Evolutionary conservation across 2,888 invertebrate genomes (phyloP).

Genomic region (Nasonia oneida): DNA sequence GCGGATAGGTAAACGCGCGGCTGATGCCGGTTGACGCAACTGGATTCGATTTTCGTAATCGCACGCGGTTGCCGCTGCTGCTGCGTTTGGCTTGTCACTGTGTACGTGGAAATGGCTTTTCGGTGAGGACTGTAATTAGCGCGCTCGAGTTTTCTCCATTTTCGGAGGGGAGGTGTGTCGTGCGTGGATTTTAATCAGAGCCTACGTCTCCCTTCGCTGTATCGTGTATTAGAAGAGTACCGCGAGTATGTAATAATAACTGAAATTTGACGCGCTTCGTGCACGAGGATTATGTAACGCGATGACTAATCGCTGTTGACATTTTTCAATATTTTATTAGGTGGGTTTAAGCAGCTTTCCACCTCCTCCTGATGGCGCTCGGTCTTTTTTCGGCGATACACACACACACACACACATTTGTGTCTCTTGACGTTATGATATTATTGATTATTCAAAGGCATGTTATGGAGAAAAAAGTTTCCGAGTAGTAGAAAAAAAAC

Average conservation of each 20-base stretch:
- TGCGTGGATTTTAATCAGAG: no score
- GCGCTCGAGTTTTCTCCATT: background rate
- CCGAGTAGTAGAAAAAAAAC: no score
- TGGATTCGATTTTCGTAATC: conserved; percentile 36
- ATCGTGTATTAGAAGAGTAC: no score
- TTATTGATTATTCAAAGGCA: no score
- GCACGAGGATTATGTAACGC: background rate
- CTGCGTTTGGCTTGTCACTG: conserved; percentile 18
- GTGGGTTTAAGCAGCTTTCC: background rate
- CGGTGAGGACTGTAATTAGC: background rate
- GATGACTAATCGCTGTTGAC: background rate
- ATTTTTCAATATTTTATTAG: background rate
- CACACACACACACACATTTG: no score
- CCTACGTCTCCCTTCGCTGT: no score
- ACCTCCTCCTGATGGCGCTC: no score
- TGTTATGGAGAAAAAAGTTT: no score
- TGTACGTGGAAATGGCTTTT: background rate
- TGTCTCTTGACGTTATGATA: no score
- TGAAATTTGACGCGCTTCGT: background rate
- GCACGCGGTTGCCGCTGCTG: background rate
- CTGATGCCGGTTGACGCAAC: background rate
- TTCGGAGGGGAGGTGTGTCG: no score
- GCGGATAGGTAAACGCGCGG: background rate
- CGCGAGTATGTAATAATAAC: no score
- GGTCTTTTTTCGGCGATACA: background rate